A percentile compares a stretch with the other conserved stretches of the same genome.
These are phyloP conservation scores for Cyphomyrus plagiostoma DNA, from an alignment of 2,113 vertebrate genomes.

Conservation along the genomic window DNA sequence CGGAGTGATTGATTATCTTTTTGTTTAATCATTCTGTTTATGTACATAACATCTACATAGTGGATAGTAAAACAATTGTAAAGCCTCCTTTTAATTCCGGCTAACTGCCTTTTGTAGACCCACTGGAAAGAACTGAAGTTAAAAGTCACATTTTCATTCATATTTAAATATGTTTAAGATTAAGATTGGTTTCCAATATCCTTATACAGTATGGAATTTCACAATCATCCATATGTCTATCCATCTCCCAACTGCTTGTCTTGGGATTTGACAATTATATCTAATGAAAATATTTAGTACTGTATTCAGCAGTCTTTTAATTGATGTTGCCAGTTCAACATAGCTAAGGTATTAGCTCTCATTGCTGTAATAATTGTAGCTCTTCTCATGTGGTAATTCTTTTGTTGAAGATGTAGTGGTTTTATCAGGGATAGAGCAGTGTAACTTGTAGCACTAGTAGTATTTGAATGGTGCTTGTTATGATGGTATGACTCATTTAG, in stretches of 20 bases:
- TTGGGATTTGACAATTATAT: not conserved
- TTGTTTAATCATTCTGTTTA: not conserved
- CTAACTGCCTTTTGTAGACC: not conserved
- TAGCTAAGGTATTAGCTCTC: not conserved
- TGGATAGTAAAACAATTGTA: not conserved
- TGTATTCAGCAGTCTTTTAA: not conserved
- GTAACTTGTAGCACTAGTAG: not conserved
- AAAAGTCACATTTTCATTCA: not conserved
- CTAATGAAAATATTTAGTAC: not conserved
- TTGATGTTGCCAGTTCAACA: not conserved
- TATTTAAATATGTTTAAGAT: not conserved
- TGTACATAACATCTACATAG: not conserved
- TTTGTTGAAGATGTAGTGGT: not conserved
- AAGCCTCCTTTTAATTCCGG: not conserved
- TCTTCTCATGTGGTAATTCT: not conserved
- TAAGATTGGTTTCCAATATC: not conserved
- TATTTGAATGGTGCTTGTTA: not conserved
- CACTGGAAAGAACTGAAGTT: not conserved
- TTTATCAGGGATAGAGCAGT: not conserved
- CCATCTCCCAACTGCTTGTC: not conserved
- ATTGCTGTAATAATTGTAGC: not conserved
- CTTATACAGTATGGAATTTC: not conserved
- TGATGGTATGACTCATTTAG: not conserved
- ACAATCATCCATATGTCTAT: not conserved
- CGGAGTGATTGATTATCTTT: not conserved